Evolutionary conservation across 2,888 invertebrate genomes (phyloP).

Genomic region (Cryptosula pallasiana): DNA sequence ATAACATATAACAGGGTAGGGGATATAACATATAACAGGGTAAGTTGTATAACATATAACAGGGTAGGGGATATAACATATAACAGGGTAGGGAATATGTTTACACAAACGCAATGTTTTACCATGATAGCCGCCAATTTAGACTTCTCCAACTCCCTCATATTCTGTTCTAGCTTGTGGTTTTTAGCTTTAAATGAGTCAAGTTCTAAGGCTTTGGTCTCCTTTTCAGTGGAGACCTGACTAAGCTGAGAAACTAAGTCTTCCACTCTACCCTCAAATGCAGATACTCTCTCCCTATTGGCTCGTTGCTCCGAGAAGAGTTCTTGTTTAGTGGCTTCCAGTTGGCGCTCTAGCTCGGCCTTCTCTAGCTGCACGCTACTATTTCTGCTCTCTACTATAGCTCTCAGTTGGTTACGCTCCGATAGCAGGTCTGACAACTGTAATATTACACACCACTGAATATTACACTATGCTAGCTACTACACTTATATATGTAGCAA

Average conservation of each 20-base stretch:
- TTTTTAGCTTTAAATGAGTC: slow-evolving; percentile 15
- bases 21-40: no score
- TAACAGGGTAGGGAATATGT: no score
- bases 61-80: no score
- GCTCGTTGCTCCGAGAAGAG: slow-evolving; percentile 42
- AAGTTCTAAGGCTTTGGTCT: slow-evolving; percentile 14
- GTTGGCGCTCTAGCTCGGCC: slow-evolving; percentile 43
- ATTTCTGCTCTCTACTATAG: slow-evolving; percentile 33
- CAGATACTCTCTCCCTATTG: slow-evolving; percentile 37
- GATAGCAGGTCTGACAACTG: slow-evolving; percentile 36
- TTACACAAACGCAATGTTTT: no score
- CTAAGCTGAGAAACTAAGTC: neutral
- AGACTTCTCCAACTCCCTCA: slow-evolving; percentile 5
- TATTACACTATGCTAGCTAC: no score
- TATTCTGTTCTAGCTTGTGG: slow-evolving; percentile 21
- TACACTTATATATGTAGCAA: no score
- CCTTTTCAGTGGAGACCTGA: slow-evolving; percentile 5
- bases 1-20: no score
- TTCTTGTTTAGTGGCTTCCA: slow-evolving; percentile 41
- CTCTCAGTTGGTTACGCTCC: slow-evolving; percentile 38
- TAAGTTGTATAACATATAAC: no score
- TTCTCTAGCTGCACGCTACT: slow-evolving; percentile 37
- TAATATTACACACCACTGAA: no score
- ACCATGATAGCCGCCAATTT: slow-evolving; percentile 8
- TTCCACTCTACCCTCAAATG: slow-evolving; percentile 33